Conservation (phyloP, 2,113 vertebrate species). For the Ameiurus melas region DNA sequence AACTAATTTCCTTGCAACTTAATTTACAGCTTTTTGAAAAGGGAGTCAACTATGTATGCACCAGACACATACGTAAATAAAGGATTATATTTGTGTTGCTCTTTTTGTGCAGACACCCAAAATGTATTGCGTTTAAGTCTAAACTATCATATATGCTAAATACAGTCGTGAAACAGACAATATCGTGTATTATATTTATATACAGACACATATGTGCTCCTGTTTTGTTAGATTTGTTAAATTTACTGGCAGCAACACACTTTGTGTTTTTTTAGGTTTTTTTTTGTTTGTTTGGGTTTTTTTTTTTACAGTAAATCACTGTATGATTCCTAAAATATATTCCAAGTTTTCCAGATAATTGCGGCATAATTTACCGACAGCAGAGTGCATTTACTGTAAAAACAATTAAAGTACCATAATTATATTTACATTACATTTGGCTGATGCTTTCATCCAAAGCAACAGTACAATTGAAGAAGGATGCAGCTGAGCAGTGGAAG, state of each 20-base stretch:
- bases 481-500: not conserved
- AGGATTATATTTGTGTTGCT: too few relatives aligned
- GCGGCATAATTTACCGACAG: not conserved
- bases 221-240: not conserved
- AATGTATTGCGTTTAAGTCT: not conserved
- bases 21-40: not conserved
- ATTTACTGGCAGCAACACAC: not conserved
- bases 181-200: not conserved
- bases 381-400: not conserved
- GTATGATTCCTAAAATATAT: not conserved
- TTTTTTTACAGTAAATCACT: not conserved
- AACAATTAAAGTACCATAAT: not conserved
- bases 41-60: not conserved
- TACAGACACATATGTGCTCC: not conserved
- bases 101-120: not conserved
- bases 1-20: not conserved
- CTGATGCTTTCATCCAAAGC: not conserved
- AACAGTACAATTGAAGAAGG: not conserved
- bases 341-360: not conserved
- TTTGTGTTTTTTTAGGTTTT: too few relatives aligned
- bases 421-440: not conserved
- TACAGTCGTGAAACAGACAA: not conserved
- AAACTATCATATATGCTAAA: not conserved
- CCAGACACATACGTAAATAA: not conserved
- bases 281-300: too few relatives aligned